Conservation (phyloP, 2,797 vertebrate species). For the Zenarchopterus dispar region DNA sequence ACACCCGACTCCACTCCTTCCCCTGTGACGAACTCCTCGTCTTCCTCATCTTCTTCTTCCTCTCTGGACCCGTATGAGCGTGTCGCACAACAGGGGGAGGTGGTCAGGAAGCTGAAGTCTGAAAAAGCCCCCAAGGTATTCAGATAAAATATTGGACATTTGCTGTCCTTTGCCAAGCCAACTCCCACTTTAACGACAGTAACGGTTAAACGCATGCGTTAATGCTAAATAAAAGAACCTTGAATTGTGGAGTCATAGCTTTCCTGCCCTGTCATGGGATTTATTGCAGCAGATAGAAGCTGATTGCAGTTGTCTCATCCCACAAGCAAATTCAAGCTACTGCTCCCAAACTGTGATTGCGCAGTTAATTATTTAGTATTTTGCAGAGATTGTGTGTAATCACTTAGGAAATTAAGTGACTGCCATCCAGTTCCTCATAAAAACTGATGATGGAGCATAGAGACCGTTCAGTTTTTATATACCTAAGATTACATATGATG, state of each 20-base stretch:
- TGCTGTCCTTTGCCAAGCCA: no score
- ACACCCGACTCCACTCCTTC: slow-evolving; percentile 32
- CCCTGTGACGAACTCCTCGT: slow-evolving; percentile 12
- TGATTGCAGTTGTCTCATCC: no score
- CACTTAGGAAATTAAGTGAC: no score
- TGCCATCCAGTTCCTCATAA: background rate
- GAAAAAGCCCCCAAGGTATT: slow-evolving; percentile 87
- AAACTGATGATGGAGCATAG: background rate
- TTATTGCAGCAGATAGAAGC: background rate
- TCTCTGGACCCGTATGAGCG: slow-evolving; percentile 67
- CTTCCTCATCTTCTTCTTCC: slow-evolving; percentile 35
- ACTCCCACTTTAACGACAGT: no score
- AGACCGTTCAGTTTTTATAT: no score
- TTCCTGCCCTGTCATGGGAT: no score
- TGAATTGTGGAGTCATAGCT: no score
- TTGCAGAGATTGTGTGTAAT: no score
- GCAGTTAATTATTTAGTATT: background rate
- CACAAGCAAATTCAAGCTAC: no score
- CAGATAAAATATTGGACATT: background rate
- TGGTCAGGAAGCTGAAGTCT: slow-evolving; percentile 84
- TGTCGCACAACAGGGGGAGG: slow-evolving; percentile 83
- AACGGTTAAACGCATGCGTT: background rate
- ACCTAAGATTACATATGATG: no score
- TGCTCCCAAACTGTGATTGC: background rate
- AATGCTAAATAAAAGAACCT: background rate